A percentile compares a stretch with the other conserved stretches of the same genome.
These are phyloP conservation scores for Sorex maritimensis DNA, from an alignment of 2,797 vertebrate genomes.

Conservation along the genomic window DNA sequence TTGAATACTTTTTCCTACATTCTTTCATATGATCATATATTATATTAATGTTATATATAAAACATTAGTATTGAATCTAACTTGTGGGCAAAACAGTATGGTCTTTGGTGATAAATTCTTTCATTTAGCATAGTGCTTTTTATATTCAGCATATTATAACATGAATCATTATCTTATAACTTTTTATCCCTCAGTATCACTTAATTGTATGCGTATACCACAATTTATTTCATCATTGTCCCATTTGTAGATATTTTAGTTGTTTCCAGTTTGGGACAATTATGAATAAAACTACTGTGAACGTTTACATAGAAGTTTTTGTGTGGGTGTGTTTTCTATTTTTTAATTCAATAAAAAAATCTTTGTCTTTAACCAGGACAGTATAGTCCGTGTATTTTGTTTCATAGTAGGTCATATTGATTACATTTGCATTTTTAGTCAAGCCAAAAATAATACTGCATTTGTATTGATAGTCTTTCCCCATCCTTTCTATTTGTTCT, in stretches of 20 bases:
- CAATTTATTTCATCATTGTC: constrained; percentile 16
- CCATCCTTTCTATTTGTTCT: constrained; percentile 42
- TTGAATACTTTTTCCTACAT: too few species aligned
- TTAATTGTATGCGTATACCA: not conserved
- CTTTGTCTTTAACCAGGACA: constrained; percentile 54
- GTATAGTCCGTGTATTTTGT: not conserved
- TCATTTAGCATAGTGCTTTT: constrained; percentile 12
- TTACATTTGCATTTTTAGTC: constrained; percentile 42
- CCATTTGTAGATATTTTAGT: not conserved
- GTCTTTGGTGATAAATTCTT: constrained; percentile 5
- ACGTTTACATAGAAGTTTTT: constrained; percentile 39
- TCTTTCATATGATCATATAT: too few species aligned
- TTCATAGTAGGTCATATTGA: not conserved
- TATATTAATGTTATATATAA: too few species aligned
- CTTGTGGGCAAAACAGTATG: not conserved
- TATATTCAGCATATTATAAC: constrained; percentile 44
- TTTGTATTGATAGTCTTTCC: constrained; percentile 24
- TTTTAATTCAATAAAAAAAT: constrained; percentile 52
- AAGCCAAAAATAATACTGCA: not conserved
- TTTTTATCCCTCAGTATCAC: constrained; percentile 20
- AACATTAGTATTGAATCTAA: too few species aligned
- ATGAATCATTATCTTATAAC: not conserved
- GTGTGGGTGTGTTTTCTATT: constrained; percentile 2
- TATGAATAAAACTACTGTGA: constrained; percentile 15
- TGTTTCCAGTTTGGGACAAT: constrained; percentile 9